phyloP scores from a whole-genome alignment of 2,888 invertebrate species.

The Calameuta filiformis region DNA sequence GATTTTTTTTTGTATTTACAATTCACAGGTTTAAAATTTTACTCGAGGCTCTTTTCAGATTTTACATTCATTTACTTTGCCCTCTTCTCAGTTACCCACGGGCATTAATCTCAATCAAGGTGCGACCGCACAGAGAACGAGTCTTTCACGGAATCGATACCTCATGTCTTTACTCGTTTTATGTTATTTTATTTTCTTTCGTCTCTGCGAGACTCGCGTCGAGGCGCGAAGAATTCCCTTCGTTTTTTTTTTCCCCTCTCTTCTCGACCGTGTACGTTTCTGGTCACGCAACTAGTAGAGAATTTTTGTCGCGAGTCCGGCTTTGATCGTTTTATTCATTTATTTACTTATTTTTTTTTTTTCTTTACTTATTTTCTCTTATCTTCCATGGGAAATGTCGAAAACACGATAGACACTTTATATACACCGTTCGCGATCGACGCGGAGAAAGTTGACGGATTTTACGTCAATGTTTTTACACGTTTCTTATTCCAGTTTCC shows the following conservation, averaged over 20 bases:
- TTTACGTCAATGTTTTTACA: neutral
- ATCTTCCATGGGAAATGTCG: neutral
- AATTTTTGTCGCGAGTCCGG: neutral
- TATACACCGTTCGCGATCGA: neutral
- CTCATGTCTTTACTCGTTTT: neutral
- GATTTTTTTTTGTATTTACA: no score
- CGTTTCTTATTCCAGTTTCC: neutral
- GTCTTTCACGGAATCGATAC: neutral
- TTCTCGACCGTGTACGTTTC: neutral
- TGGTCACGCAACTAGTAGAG: neutral
- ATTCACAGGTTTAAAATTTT: neutral
- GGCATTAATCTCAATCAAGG: neutral
- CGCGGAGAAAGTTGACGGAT: slow-evolving; percentile 1
- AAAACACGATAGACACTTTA: neutral
- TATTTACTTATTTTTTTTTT: neutral
- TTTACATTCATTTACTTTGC: neutral
- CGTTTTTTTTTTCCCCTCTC: neutral
- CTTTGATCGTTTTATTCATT: neutral
- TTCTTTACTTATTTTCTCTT: neutral
- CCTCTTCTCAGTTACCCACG: neutral
- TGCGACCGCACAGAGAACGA: neutral
- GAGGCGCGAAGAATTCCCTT: neutral
- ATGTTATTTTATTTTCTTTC: neutral
- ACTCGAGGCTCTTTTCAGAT: neutral
- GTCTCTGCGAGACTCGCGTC: neutral